Base-by-base conservation (phyloP, 2,797 vertebrate genomes). In the Orestias chungarensis region DNA sequence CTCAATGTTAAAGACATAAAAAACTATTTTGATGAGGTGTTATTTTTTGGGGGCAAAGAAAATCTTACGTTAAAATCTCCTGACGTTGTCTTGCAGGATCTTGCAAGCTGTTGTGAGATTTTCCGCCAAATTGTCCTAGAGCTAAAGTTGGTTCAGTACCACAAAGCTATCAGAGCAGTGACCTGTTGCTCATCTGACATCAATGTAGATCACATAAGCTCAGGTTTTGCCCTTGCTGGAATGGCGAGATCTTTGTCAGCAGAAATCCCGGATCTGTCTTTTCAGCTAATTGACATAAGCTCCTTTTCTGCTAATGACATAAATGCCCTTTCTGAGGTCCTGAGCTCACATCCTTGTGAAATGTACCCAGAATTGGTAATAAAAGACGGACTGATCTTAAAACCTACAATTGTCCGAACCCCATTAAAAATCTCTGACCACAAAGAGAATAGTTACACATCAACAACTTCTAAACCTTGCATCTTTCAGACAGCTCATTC, bases 1-100 rank as follows among this genome's bases (percentile, higher is more conserved):
- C 88, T 91, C 77, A 84, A 93, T 0, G 88, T 92, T 61, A 83
- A 66, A 1, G 82, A 90, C 72, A 66, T 87, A 82, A 65, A 85
- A 55, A 73, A 87, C 70, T 85, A 80, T 47, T 95, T 93, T 69
- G 84, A 92, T 65, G 95, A 96, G 64, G 73, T 97, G 62, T 91
- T 96, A 65, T 96, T 96, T 79, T 75, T 96, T 81, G 96, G 95
- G 95, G 94, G 95, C 47, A 90, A 93, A 82, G 88, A 94, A 73
- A 90, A 94, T 72, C 66, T 95, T n/a, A 91, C 84, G 0, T 88
- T 91, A 15, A 17, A 79, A 5, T 59, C 73, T 33, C 79, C 94
- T 66, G 80, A 92, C 9, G 80, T 50, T 25, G 75, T 89, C 3
- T 84, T 96, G 40, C 82, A 94, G 64, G 90, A 88, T 44, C 11